Evolutionary conservation across 2,888 invertebrate genomes (phyloP).

Genomic region (Drosophila neotestacea): DNA sequence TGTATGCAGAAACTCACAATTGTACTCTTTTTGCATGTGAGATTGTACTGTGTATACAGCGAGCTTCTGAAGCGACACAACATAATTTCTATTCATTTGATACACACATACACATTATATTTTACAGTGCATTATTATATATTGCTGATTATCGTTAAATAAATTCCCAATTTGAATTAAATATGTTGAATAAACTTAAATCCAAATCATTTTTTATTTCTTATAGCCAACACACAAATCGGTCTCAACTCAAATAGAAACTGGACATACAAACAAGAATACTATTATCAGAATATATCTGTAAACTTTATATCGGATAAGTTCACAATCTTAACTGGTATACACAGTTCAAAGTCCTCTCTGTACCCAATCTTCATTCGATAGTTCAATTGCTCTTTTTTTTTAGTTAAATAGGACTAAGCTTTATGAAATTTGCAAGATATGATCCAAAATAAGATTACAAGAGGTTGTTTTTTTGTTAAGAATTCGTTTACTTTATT

Average conservation of each 20-base stretch:
- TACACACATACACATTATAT: conserved; percentile 57
- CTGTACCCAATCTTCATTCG: no score
- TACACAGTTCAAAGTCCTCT: no score
- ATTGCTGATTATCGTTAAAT: conserved; percentile 82
- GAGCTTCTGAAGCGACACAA: conserved; percentile 55
- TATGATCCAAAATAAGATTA: neutral
- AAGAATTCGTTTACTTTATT: conserved; percentile 42
- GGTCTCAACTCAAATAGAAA: neutral
- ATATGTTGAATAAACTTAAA: conserved; percentile 73
- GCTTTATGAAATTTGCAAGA: no score
- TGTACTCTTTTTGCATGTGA: conserved; percentile 29
- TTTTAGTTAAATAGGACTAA: no score
- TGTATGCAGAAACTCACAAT: conserved; percentile 19
- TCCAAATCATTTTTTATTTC: conserved; percentile 33
- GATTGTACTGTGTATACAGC: conserved; percentile 23
- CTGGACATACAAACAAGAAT: neutral
- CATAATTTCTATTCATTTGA: conserved; percentile 43
- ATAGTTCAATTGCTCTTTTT: no score
- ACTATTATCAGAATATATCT: neutral
- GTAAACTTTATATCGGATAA: neutral
- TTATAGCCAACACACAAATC: conserved; percentile 11
- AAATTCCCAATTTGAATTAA: conserved; percentile 78
- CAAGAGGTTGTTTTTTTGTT: neutral
- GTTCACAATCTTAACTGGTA: neutral
- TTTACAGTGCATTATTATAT: conserved; percentile 79